Conservation (phyloP, 2,888 invertebrate species). For the Phortica okadai region DNA sequence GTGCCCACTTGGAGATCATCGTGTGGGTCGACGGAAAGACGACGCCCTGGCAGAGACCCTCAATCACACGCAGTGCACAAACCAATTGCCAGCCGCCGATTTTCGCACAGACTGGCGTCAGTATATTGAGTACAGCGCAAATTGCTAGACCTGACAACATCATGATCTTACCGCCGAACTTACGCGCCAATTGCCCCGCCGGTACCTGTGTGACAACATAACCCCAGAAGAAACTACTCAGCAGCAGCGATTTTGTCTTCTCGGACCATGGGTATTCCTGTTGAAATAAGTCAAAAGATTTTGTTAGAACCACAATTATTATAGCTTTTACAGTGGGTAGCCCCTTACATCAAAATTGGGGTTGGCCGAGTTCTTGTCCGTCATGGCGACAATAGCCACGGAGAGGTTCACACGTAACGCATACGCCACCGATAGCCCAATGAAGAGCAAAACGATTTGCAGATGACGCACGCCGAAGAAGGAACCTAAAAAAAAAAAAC, state of each 20-base stretch:
- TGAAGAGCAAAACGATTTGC: slow-evolving; percentile 81
- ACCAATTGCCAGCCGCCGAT: slow-evolving; percentile 81
- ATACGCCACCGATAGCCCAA: slow-evolving; percentile 81
- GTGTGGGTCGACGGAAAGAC: slow-evolving; percentile 83
- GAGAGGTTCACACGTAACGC: slow-evolving; percentile 83
- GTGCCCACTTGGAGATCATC: slow-evolving; percentile 84
- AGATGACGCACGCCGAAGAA: slow-evolving; percentile 80
- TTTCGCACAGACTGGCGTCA: slow-evolving; percentile 83
- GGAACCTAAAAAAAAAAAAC: slow-evolving; percentile 54
- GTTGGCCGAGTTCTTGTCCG: slow-evolving; percentile 76
- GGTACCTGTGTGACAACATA: slow-evolving; percentile 82
- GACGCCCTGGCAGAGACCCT: slow-evolving; percentile 83
- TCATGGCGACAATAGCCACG: slow-evolving; percentile 86
- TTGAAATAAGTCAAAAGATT: slow-evolving; percentile 43
- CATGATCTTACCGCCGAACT: slow-evolving; percentile 83
- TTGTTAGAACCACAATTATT: background rate
- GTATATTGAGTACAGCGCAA: slow-evolving; percentile 82
- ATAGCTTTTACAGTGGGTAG: background rate
- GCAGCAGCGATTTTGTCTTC: slow-evolving; percentile 78
- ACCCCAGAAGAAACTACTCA: slow-evolving; percentile 84
- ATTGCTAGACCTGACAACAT: slow-evolving; percentile 78
- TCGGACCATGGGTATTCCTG: slow-evolving; percentile 81
- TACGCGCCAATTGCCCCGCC: slow-evolving; percentile 83
- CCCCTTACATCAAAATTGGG: slow-evolving; percentile 68
- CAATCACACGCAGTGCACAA: slow-evolving; percentile 80